Conservation (phyloP, 2,113 vertebrate species). For the Nothobranchius kuhntae region DNA sequence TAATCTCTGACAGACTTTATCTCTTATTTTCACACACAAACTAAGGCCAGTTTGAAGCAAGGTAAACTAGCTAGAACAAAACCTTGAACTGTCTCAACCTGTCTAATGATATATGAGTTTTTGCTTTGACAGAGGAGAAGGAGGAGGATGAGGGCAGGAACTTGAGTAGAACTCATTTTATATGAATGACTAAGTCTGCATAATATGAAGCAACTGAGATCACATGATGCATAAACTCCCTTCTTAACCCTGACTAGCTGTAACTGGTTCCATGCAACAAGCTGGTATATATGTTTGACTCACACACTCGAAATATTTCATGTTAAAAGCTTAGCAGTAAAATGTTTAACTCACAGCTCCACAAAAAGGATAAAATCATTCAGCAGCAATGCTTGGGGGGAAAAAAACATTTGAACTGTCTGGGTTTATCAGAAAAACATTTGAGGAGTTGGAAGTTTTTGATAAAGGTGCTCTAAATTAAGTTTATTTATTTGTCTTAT, state of each 20-base stretch:
- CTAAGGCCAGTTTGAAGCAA: background rate
- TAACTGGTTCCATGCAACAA: constrained; percentile 24
- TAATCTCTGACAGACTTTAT: constrained; percentile 8
- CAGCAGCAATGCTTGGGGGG: no score
- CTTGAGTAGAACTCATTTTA: constrained; percentile 18
- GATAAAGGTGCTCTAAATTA: no score
- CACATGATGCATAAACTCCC: constrained; percentile 18
- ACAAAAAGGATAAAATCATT: background rate
- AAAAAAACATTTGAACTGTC: background rate
- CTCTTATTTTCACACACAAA: background rate
- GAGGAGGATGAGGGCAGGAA: background rate
- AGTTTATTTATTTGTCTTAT: no score
- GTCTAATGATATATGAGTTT: constrained; percentile 48
- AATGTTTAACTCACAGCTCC: constrained; percentile 3
- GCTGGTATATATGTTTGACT: constrained; percentile 12
- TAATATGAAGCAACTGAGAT: constrained; percentile 32
- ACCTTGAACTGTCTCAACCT: constrained; percentile 49
- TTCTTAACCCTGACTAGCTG: constrained; percentile 15
- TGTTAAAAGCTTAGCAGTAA: constrained; percentile 11
- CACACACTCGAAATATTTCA: constrained; percentile 1
- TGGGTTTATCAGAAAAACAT: background rate
- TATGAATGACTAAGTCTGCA: constrained; percentile 13
- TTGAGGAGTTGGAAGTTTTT: background rate
- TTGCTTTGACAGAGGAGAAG: constrained; percentile 25
- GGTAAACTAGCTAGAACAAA: constrained; percentile 32